Base-by-base conservation (phyloP, 2,888 invertebrate genomes). In the Hyles lineata region DNA sequence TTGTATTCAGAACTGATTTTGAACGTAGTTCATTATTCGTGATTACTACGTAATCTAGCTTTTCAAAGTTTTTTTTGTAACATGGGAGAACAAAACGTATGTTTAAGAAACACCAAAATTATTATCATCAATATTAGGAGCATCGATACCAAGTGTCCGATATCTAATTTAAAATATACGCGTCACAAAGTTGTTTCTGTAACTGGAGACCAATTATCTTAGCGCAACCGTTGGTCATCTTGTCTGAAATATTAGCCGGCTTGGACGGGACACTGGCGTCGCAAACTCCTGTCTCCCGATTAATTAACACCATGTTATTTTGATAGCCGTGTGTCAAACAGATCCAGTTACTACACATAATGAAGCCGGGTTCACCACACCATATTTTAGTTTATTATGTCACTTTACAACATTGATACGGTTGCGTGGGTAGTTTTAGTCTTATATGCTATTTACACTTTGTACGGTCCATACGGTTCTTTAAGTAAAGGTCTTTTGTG, bases 281-380 rank as follows among this genome's bases (percentile, higher is more conserved):
- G 74, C 71, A 71, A 62, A 71, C 72, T 71, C 60, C 60, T 71
- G 61, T 73, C 52, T 70, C 70, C 60, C 75, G 74, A 87, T 89
- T 92, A 92, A 92, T 92, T 92, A 92, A 87, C 80, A 86, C 84
- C 87, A 86, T 86, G 87, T 87, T 89, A 87, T 87, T 85, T 85
- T 84, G 88, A 86, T 84, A 82, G 88, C 91, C 87, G 79, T 83
- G 81, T 91, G 88, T 89, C 92, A 92, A 90, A 87, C 89, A 85
- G 84, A 87, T 90, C 85, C 80, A 76, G 86, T 90, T 90, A 85
- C 90, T 78, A 67, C 74, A 75, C 76, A 83, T 91, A 91, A 91
- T 90, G 88, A 90, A 86, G 88, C 84, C 84, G 83, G 88, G 88
- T 88, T 87, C 84, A 84, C 58, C 11, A 35, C n/a, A 21, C 43